Percentiles rank a stretch among this genome's conserved stretches.
These are phyloP conservation scores for Xiphorhynchus elegans DNA, from an alignment of 2,113 vertebrate genomes.

Conservation along the genomic window DNA sequence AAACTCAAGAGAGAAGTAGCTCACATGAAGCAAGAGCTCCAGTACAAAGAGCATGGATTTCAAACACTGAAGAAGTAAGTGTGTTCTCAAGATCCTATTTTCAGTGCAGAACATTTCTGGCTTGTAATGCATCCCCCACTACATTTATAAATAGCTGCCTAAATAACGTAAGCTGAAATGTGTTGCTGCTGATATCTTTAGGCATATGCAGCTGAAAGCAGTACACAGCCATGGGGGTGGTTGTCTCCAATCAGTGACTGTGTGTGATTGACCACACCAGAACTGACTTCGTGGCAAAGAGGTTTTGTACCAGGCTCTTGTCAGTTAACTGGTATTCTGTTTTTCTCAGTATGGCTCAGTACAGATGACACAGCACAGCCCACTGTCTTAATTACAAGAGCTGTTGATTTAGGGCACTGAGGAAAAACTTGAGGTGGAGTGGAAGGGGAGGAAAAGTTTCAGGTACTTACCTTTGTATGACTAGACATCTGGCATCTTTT, in stretches of 20 bases:
- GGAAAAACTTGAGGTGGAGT: neutral
- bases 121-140: neutral
- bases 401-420: neutral
- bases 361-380: neutral
- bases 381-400: neutral
- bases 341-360: neutral
- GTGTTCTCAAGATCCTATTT: neutral
- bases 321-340: neutral
- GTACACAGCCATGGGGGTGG: neutral
- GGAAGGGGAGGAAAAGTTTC: neutral
- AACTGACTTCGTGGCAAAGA: neutral
- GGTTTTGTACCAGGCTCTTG: neutral
- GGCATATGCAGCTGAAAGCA: neutral
- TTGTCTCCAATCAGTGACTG: neutral
- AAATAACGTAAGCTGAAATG: neutral
- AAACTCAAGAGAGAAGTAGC: slow-evolving; percentile 95
- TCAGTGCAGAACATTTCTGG: neutral
- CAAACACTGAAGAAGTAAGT: slow-evolving; percentile 94
- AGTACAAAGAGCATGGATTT: slow-evolving; percentile 94
- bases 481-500: neutral
- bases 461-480: neutral
- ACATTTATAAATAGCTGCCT: neutral
- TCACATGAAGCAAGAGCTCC: slow-evolving; percentile 93
- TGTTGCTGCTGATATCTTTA: neutral
- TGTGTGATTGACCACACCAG: neutral